Evolutionary conservation across 2,797 vertebrate species (phyloP).

Genomic region (Danio choprae): DNA sequence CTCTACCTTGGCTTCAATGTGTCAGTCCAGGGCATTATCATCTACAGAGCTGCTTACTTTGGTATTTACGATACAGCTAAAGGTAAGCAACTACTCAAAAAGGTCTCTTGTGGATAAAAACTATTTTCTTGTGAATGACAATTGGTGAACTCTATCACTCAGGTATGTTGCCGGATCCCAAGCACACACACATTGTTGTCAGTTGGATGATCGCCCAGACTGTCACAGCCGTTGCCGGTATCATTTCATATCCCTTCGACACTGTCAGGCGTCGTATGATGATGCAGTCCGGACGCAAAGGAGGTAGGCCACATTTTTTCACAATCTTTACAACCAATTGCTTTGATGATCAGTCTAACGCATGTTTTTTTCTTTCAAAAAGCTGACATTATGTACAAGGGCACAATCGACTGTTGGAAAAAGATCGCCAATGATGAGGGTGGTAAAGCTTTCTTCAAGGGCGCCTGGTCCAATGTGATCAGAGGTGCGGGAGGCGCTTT

Average conservation of each 20-base stretch:
- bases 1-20: conserved; percentile 97
- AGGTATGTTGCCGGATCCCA: conserved; percentile 99
- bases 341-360: neutral
- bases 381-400: conserved; percentile 99
- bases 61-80: conserved; percentile 98
- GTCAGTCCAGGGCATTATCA: conserved; percentile 98
- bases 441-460: conserved; percentile 94
- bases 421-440: conserved; percentile 98
- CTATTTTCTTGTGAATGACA: neutral
- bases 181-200: conserved; percentile 95
- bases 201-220: conserved; percentile 99
- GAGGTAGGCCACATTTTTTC: conserved; percentile 81
- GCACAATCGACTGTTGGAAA: conserved; percentile 97
- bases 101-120: neutral
- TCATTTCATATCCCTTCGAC: conserved; percentile 97
- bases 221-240: conserved; percentile 91
- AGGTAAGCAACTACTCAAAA: conserved; percentile 79
- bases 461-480: conserved; percentile 98
- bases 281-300: conserved; percentile 99
- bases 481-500: conserved; percentile 98
- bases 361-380: conserved; percentile 60
- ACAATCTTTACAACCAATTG: neutral
- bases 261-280: conserved; percentile 99
- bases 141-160: conserved; percentile 16
- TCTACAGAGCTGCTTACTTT: conserved; percentile 99